phyloP scores from a whole-genome alignment of 2,888 invertebrate genomes.

The Drosophila testacea region DNA sequence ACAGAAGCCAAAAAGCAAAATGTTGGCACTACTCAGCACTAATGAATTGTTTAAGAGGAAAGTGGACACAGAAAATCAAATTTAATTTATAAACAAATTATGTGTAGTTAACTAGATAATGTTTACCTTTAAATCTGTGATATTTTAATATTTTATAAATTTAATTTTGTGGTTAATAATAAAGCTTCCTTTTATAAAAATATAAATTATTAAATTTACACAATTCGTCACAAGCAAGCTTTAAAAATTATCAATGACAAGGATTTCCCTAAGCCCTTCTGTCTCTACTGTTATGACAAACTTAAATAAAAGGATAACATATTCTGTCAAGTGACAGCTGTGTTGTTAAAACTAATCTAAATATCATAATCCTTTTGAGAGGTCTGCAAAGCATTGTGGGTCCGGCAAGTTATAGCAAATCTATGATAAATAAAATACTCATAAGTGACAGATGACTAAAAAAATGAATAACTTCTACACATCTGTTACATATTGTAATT shows the following conservation, averaged over 20 bases:
- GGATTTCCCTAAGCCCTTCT: not conserved
- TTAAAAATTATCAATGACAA: not conserved
- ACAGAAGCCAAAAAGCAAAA: constrained; percentile 6
- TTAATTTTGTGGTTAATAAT: not conserved
- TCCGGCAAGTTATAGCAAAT: not conserved
- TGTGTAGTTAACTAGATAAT: not conserved
- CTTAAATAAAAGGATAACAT: constrained; percentile 27
- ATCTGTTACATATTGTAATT: constrained; percentile 35
- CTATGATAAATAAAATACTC: constrained; percentile 10
- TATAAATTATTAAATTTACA: too few relatives aligned
- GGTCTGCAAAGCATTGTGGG: not conserved
- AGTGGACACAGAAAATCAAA: not conserved
- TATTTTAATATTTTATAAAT: not conserved
- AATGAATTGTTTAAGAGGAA: not conserved
- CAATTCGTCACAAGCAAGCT: not conserved
- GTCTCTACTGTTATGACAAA: not conserved
- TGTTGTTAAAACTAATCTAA: constrained; percentile 51
- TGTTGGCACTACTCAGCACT: not conserved
- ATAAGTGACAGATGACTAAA: constrained; percentile 21
- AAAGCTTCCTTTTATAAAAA: too few relatives aligned
- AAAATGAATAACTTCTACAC: constrained; percentile 30
- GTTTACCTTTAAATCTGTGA: not conserved
- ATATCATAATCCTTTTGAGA: constrained; percentile 50
- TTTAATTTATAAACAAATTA: not conserved
- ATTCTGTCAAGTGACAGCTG: constrained; percentile 42